Evolutionary conservation across 1,140 invertebrate species (phyloP), one percentile per base, ranked within the genome.

Genomic region (Megalopta genalis): DNA sequence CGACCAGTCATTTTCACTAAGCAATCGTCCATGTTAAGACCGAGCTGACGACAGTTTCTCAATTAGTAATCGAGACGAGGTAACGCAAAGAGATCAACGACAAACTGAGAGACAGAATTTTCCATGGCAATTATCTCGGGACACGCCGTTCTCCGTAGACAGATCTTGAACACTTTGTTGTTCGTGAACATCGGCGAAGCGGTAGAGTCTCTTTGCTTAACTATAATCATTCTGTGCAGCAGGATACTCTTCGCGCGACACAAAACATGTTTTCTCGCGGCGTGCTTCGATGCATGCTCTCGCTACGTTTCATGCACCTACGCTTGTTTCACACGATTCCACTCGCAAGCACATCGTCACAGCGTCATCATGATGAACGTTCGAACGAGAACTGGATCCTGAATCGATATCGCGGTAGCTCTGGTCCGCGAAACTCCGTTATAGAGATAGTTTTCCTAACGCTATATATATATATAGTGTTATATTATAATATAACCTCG

Each of bases 301-400:
- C 57, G 83, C 68, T 81, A 77, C 71, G 59, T 86, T 82, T 67
- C 64, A 85, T 54, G 84, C 83, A 86, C 76, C 80, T 80, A 75
- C 72, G 88, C 86, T 89, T 90, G 59, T 87, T 81, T 85, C 87
- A 88, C 86, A 87, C 85, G 81, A 88, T 83, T 82, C 84, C 85
- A 87, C 64, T 88, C 64, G 70, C 77, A 81, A 79, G 66, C 79
- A 81, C 77, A 73, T 80, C 77, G 62, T 81, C 62, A 46, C 74
- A 74, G 67, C 88, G 76, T 77, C 71, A 68, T 69, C 78, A 77
- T 73, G 64, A 73, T 77, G 32, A 68, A 23, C 67, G 12, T 23
- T 27, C 63, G 67, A 77, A 69, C 68, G 59, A 37, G 6, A n/a
- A 60, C 23, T 12, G 10, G 42, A 10, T 12, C 14, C 0, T 46